phyloP scores from a whole-genome alignment of 2,113 vertebrate species.

The Toxostoma redivivum region DNA sequence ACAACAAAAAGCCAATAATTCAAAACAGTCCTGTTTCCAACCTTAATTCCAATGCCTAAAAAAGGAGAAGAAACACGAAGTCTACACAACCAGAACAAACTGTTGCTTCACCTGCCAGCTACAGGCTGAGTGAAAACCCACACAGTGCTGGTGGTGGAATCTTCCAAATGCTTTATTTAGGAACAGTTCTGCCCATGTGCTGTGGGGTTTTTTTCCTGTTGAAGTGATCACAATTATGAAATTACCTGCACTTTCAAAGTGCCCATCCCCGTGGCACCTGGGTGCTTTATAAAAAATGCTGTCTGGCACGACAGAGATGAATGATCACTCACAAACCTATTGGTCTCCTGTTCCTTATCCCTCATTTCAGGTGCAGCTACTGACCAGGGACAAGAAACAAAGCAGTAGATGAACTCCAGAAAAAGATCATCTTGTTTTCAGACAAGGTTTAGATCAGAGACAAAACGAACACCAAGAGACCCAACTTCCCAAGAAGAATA shows the following conservation, averaged over 20 bases:
- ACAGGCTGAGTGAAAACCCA: neutral
- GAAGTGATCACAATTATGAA: neutral
- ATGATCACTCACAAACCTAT: neutral
- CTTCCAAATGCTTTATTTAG: slow-evolving; percentile 24
- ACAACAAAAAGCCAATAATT: neutral
- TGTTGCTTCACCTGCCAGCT: neutral
- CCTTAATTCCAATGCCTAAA: neutral
- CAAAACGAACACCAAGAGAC: neutral
- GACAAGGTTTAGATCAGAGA: neutral
- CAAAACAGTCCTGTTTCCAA: neutral
- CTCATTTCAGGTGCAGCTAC: neutral
- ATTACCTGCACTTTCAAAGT: neutral
- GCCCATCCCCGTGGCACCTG: neutral
- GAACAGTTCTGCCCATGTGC: slow-evolving; percentile 17
- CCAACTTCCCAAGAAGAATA: slow-evolving; percentile 21
- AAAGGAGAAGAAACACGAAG: neutral
- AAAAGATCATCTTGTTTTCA: slow-evolving; percentile 11
- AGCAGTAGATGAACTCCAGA: neutral
- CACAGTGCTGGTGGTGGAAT: neutral
- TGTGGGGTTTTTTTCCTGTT: neutral
- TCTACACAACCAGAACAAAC: neutral
- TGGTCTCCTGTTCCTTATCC: neutral
- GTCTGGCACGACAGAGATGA: neutral
- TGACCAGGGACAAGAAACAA: neutral
- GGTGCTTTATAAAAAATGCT: neutral